These are phyloP conservation scores for Lasaia peninsularis DNA, from an alignment of 1,140 invertebrate species.

Conservation along the genomic window DNA sequence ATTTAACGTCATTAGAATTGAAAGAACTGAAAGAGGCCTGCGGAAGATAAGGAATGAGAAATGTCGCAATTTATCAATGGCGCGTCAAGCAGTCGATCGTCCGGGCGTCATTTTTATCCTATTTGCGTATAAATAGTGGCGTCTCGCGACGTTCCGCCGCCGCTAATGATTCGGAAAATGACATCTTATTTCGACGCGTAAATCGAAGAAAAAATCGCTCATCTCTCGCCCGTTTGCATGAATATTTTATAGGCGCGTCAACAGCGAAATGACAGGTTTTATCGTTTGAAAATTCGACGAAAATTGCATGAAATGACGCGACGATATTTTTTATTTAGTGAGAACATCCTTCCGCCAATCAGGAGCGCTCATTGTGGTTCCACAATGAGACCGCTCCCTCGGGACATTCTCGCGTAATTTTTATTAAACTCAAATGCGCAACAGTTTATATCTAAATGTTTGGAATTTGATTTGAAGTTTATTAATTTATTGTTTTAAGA, in stretches of 20 bases:
- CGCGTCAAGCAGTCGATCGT: constrained; percentile 71
- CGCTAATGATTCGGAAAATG: constrained; percentile 79
- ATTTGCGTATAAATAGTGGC: constrained; percentile 76
- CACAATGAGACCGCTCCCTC: constrained; percentile 61
- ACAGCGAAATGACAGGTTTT: constrained; percentile 77
- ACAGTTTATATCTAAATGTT: constrained; percentile 66
- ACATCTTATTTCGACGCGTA: constrained; percentile 76
- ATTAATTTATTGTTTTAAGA: constrained; percentile 21
- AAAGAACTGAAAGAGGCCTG: constrained; percentile 40
- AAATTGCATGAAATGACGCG: constrained; percentile 75
- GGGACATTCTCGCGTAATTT: constrained; percentile 63
- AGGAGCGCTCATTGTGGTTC: constrained; percentile 65
- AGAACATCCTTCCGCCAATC: constrained; percentile 76
- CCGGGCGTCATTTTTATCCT: constrained; percentile 73
- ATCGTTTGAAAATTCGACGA: constrained; percentile 76
- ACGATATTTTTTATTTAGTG: constrained; percentile 76
- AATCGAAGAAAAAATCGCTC: constrained; percentile 76
- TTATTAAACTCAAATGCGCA: constrained; percentile 67
- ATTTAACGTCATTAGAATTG: constrained; percentile 23
- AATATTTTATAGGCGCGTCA: constrained; percentile 77
- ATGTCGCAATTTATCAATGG: constrained; percentile 73
- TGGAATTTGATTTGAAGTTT: constrained; percentile 35
- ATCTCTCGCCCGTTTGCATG: constrained; percentile 70
- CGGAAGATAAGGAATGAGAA: constrained; percentile 56
- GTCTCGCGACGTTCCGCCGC: constrained; percentile 58